phyloP scores from a whole-genome alignment of 23 tunicate species.

The Ciona savignyi region DNA sequence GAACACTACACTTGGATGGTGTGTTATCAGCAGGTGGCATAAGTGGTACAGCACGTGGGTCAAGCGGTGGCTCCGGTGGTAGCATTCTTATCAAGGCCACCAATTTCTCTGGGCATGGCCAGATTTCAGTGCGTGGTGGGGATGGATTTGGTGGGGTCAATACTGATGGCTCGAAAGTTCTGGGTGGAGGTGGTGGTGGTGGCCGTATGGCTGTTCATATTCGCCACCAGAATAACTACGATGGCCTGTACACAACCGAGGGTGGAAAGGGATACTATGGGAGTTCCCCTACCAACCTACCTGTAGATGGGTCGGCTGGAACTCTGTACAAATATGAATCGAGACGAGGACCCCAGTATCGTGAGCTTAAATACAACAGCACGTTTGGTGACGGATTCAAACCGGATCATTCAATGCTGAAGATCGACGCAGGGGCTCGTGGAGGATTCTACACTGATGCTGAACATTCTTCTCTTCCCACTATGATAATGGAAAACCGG shows the following conservation, averaged over 20 bases:
- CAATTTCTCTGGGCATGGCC: slow-evolving; percentile 20
- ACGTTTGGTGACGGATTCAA: neutral
- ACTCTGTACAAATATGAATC: slow-evolving; percentile 27
- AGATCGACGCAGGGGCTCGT: slow-evolving; percentile 18
- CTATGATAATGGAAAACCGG: slow-evolving; percentile 16
- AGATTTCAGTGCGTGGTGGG: slow-evolving; percentile 13
- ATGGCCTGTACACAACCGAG: slow-evolving; percentile 16
- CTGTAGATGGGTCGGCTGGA: slow-evolving; percentile 21
- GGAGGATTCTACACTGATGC: neutral
- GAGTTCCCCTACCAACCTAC: neutral
- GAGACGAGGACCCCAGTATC: slow-evolving; percentile 28
- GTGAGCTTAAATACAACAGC: slow-evolving; percentile 25
- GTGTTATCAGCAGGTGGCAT: slow-evolving; percentile 10
- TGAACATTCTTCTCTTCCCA: slow-evolving; percentile 10
- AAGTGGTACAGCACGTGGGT: neutral
- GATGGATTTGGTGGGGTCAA: slow-evolving; percentile 1
- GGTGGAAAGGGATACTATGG: slow-evolving; percentile 12
- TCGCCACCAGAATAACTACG: slow-evolving; percentile 30
- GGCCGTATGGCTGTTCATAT: slow-evolving; percentile 12
- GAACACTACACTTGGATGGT: slow-evolving; percentile 20
- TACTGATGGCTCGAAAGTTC: neutral
- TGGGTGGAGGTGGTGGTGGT: slow-evolving; percentile 25
- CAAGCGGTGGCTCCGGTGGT: slow-evolving; percentile 27
- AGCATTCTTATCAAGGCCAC: slow-evolving; percentile 23
- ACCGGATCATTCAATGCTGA: slow-evolving; percentile 17